Evolutionary conservation across 2,113 vertebrate genomes (phyloP).

Genomic region (Periophthalmus modestus): DNA sequence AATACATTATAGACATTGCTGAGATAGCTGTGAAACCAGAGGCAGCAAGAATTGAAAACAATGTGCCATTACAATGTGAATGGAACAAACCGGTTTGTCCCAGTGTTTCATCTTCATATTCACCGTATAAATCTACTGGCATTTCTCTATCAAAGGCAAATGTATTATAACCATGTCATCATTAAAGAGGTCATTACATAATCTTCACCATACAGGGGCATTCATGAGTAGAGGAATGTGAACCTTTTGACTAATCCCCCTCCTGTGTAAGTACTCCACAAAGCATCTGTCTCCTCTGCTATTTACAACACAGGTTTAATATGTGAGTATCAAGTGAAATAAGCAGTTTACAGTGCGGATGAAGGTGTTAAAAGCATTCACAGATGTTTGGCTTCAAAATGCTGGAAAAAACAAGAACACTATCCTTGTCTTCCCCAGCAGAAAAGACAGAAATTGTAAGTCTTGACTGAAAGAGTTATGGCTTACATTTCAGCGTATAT

Average conservation of each 20-base stretch:
- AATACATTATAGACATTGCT: constrained; percentile 7
- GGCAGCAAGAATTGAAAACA: background rate
- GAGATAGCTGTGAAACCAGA: constrained; percentile 5
- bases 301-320: constrained; percentile 8
- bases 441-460: background rate
- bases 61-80: background rate
- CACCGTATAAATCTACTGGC: background rate
- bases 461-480: background rate
- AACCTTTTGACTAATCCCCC: background rate
- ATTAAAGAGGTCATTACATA: background rate
- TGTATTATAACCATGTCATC: constrained; percentile 6
- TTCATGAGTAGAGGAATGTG: constrained; percentile 14
- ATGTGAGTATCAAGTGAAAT: background rate
- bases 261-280: background rate
- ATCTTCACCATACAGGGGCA: constrained; percentile 10
- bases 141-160: background rate
- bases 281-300: constrained; percentile 12
- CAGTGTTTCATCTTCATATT: background rate
- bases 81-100: background rate
- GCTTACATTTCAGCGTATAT: background rate
- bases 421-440: background rate
- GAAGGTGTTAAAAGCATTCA: constrained; percentile 16
- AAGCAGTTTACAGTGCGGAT: constrained; percentile 3
- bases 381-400: constrained; percentile 8
- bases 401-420: background rate